Base-by-base conservation (phyloP, 1,140 invertebrate species). In the Procambarus clarkii region DNA sequence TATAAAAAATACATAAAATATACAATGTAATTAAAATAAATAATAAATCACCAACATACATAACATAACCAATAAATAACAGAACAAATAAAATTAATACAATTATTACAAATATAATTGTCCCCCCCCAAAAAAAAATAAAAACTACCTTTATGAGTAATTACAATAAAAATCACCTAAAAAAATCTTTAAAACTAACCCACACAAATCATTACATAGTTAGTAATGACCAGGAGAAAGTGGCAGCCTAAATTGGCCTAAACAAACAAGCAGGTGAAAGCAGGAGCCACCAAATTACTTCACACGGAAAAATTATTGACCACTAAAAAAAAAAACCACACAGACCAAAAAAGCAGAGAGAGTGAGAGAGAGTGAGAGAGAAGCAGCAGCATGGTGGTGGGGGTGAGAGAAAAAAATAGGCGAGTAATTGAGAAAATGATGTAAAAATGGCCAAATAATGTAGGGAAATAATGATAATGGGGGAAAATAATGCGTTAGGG, bases 381-480 rank as follows among this genome's bases (percentile, higher is more conserved):
- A 80, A 50, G 11, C 78, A 80, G 86, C 48, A 80, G 45, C 46
- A 71, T 78, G 74, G 48, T 88, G 71, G 82, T 82, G 77, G 50
- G 13, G 50, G 50, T 5, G 50, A 54, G 13, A 54, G 13, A 82
- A 88, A 88, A 85, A 88, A 88, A 80, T 71, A 71, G 45, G 50
- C 34, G 54, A 82, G 79, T 88, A 82, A 81, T 88, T 58, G 78
- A 45, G 86, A 60, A 80, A 88, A 82, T 88, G 86, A 82, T 78
- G 86, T 88, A 88, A 88, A 88, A 88, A 88, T 71, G 18, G 71
- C 54, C 60, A 58, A 88, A 88, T 88, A 82, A 88, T 88, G 86
- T 71, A 46, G 78, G 54, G 50, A 54, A 88, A 88, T 82, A 88
- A 88, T 82, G 86, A 88, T 88, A 88, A 88, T 88, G 86, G 82